These are phyloP conservation scores for Drosophila subobscura DNA, from an alignment of 1,140 invertebrate genomes.

Conservation along the genomic window DNA sequence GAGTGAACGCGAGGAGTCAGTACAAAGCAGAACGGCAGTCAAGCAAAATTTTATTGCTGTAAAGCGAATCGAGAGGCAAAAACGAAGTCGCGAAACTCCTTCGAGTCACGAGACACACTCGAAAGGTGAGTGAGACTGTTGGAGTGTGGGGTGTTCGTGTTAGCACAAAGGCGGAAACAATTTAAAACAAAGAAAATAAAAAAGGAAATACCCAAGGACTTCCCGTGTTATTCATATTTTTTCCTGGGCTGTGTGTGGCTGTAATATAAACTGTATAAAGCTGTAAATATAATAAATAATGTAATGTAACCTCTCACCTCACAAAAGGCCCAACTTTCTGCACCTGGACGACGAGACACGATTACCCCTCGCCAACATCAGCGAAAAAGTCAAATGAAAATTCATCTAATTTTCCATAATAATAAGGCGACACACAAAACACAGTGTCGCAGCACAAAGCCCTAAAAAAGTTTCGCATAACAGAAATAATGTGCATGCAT, in stretches of 20 bases:
- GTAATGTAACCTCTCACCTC: no score
- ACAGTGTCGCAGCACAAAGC: slow-evolving; percentile 35
- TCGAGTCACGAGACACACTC: slow-evolving; percentile 19
- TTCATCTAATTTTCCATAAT: slow-evolving; percentile 58
- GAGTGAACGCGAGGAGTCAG: slow-evolving; percentile 5
- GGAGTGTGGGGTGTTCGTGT: background rate
- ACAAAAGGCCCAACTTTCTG: no score
- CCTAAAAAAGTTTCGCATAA: slow-evolving; percentile 55
- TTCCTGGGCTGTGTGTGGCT: slow-evolving; percentile 4
- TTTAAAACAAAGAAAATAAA: background rate
- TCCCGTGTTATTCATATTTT: background rate
- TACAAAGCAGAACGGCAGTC: slow-evolving; percentile 32
- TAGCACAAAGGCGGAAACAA: background rate
- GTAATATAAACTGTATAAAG: no score
- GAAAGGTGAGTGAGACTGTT: background rate
- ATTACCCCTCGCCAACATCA: slow-evolving; percentile 32
- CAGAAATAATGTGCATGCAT: slow-evolving; percentile 31
- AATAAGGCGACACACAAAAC: slow-evolving; percentile 47
- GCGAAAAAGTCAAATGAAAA: slow-evolving; percentile 57
- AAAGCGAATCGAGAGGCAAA: slow-evolving; percentile 45
- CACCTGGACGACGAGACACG: slow-evolving; percentile 3
- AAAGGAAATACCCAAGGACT: background rate
- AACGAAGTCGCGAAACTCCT: slow-evolving; percentile 34
- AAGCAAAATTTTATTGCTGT: slow-evolving; percentile 70
- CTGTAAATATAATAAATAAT: no score